Percentiles rank a stretch among this genome's conserved stretches.
phyloP scores from a whole-genome alignment of 2,888 invertebrate species.

The Agrotis exclamationis region DNA sequence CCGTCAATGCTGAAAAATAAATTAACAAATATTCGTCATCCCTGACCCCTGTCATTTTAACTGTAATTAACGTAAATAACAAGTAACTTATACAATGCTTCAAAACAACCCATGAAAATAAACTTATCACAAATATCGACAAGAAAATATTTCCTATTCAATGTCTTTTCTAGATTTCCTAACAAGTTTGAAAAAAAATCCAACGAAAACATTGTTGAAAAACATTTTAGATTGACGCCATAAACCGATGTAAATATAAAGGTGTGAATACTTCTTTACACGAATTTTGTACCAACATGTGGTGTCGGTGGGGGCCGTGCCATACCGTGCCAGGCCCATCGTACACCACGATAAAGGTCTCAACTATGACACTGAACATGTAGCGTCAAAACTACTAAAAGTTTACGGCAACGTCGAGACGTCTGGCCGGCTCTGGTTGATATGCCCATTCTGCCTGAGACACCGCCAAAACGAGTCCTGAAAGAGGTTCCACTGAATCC shows the following conservation, averaged over 20 bases:
- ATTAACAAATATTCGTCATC: conserved; percentile 2
- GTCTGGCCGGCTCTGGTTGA: conserved; percentile 70
- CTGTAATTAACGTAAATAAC: background rate
- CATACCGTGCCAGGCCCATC: conserved; percentile 87
- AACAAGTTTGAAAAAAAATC: background rate
- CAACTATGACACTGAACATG: conserved; percentile 86
- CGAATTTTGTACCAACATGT: conserved; percentile 81
- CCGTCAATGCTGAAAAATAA: conserved; percentile 13
- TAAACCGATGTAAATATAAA: conserved; percentile 36
- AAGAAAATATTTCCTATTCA: background rate
- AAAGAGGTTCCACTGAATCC: conserved; percentile 64
- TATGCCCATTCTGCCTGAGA: conserved; percentile 61
- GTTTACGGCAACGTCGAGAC: conserved; percentile 77
- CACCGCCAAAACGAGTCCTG: conserved; percentile 76
- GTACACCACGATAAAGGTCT: conserved; percentile 82
- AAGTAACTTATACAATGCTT: background rate
- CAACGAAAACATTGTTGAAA: too few relatives aligned
- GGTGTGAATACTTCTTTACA: conserved; percentile 80
- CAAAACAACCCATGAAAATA: background rate
- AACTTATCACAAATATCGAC: background rate
- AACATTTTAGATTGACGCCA: background rate
- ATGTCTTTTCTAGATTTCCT: background rate
- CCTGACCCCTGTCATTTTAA: conserved; percentile 15
- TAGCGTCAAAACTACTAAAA: conserved; percentile 88
- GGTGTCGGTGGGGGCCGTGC: conserved; percentile 86